Evolutionary conservation across 2,797 vertebrate species (phyloP).

Genomic region (Xenops minutus): DNA sequence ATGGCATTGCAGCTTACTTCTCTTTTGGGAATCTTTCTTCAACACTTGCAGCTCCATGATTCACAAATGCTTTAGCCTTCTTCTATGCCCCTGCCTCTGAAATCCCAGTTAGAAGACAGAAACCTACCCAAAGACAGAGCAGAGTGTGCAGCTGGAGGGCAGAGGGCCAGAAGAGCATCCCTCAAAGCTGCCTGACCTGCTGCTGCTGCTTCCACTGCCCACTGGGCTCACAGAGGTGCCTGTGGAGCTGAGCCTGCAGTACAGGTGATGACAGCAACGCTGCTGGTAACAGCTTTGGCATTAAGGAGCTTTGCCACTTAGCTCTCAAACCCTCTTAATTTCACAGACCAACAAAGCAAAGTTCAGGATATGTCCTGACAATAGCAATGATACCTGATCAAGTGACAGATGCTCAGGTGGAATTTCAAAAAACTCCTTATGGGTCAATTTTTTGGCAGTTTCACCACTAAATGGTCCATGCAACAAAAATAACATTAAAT

Average conservation of each 20-base stretch:
- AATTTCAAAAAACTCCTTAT: neutral
- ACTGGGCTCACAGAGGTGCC: fast-evolving
- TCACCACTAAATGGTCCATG: neutral
- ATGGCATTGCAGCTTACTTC: fast-evolving
- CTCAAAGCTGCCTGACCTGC: neutral
- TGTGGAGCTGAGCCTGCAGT: neutral
- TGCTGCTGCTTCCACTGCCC: neutral
- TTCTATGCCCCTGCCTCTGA: neutral
- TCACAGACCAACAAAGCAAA: neutral
- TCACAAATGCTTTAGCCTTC: neutral
- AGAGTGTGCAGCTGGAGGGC: neutral
- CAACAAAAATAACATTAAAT: neutral
- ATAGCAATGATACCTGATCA: neutral
- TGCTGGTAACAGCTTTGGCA: neutral
- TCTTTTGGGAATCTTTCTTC: neutral
- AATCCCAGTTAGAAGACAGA: neutral
- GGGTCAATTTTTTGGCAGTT: neutral
- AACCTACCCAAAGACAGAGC: neutral
- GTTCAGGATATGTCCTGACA: neutral
- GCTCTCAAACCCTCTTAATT: neutral
- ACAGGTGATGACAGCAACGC: neutral
- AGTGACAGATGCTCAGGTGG: neutral
- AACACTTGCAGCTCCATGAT: neutral
- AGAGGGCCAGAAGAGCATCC: neutral
- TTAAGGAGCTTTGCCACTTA: neutral